Percentiles rank a stretch among this genome's conserved stretches.
phyloP scores from a whole-genome alignment of 2,888 invertebrate genomes.

The Rhamnusium bicolor region DNA sequence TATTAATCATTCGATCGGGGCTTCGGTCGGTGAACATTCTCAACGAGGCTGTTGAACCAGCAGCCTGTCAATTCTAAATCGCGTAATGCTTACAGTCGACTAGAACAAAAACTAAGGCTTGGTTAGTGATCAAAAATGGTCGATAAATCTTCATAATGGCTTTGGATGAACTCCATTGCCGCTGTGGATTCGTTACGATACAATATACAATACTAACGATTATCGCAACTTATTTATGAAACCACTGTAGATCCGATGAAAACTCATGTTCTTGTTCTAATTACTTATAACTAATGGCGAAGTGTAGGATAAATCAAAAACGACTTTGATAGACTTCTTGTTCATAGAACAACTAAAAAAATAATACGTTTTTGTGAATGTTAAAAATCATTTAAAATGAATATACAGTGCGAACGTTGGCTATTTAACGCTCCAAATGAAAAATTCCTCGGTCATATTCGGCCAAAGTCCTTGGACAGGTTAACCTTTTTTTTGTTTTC shows the following conservation, averaged over 20 bases:
- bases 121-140: conserved; percentile 17
- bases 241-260: background rate
- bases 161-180: conserved; percentile 5
- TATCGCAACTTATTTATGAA: conserved; percentile 10
- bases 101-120: conserved; percentile 14
- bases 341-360: too few relatives aligned
- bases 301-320: too few relatives aligned
- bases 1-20: conserved; percentile 25
- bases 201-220: background rate
- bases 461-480: too few relatives aligned
- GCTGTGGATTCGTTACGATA: conserved; percentile 2
- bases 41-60: conserved; percentile 27
- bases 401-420: too few relatives aligned
- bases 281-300: background rate
- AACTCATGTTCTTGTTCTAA: background rate
- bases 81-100: conserved; percentile 18
- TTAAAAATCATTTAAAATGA: too few relatives aligned
- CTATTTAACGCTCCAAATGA: too few relatives aligned
- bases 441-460: too few relatives aligned
- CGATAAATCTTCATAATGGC: conserved; percentile 25
- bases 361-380: too few relatives aligned
- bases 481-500: too few relatives aligned
- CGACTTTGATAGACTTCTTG: too few relatives aligned
- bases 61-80: conserved; percentile 19
- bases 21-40: conserved; percentile 18